Base-by-base conservation (phyloP, 2,888 invertebrate genomes). In the Drosophila leonis region DNA sequence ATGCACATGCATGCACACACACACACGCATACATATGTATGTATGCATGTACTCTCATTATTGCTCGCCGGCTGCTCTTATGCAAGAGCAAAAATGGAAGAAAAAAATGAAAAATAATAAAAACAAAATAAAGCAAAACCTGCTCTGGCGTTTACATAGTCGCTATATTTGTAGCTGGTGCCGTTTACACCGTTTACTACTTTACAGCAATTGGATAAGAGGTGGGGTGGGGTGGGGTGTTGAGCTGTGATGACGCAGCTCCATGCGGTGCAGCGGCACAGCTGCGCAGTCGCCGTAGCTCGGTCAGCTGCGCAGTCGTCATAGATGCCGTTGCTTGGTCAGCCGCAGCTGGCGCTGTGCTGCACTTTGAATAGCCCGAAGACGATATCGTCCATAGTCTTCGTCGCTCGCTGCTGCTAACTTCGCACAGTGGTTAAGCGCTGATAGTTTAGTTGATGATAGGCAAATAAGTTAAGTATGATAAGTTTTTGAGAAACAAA, bases 161-260 rank as follows among this genome's bases (percentile, higher is more conserved):
- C 57, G 67, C 80, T 68, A 70, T 79, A 76, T 74, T 76, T 74
- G 79, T 74, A 79, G 79, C 83, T 64, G 65, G 77, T 82, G 69
- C 74, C 82, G 77, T 74, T 82, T 72, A 67, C 82, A 83, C 67
- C 78, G 62, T 55, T 80, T 78, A 57, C 83, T 66, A 37, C 37
- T 37, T 75, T 65, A 65, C 79, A 65, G 15, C 24, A 31, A 60
- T 49, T 54, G 44, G 24, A 35, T 10, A 20, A 24, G 44, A 10
- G 55, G 18, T 13, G 55, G 27, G 27, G 27, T 33, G 35, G 24
- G 5, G 10, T 20, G 56, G 13, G 12, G 41, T 13, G 20, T 1
- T n/a, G n/a, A n/a, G n/a, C n/a, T 24, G 13, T 35, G 20, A n/a
- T 27, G 41, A 18, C 41, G 12, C 18, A 18, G 33, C 33, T 35